Conservation (phyloP, 1,140 invertebrate species). For the Drosophila sucinea region DNA sequence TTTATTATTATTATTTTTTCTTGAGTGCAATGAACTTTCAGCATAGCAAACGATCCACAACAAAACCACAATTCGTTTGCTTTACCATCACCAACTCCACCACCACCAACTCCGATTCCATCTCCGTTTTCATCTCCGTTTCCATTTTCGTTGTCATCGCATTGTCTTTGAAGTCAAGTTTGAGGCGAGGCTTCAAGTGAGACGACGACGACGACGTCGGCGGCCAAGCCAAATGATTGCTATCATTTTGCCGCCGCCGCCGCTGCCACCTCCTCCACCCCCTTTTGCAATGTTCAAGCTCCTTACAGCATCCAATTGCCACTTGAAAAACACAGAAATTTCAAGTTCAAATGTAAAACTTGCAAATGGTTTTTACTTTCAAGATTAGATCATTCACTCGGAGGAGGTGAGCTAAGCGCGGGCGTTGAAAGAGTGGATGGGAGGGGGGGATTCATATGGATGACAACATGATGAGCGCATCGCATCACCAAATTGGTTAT, state of each 20-base stretch:
- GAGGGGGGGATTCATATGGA: background rate
- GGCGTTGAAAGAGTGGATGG: constrained; percentile 44
- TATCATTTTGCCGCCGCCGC: no score
- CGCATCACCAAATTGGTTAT: background rate
- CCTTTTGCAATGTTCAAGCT: no score
- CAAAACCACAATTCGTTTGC: constrained; percentile 2
- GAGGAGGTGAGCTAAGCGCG: constrained; percentile 55
- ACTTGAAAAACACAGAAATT: background rate
- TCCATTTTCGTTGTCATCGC: constrained; percentile 10
- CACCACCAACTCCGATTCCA: background rate
- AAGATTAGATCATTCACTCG: constrained; percentile 60
- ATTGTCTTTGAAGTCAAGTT: constrained; percentile 12
- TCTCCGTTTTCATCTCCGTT: constrained; percentile 9
- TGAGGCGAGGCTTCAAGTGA: constrained; percentile 8
- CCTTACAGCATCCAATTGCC: constrained; percentile 4
- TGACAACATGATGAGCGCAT: constrained; percentile 5
- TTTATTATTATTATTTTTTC: no score
- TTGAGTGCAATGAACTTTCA: constrained; percentile 2
- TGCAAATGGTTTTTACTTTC: constrained; percentile 9
- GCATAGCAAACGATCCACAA: constrained; percentile 5
- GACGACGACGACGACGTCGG: no score
- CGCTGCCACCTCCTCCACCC: no score
- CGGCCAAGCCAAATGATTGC: no score
- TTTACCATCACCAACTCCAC: background rate
- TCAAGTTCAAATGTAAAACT: constrained; percentile 13